Conservation (phyloP, 2,113 vertebrate species). For the Anarrhichthys ocellatus region DNA sequence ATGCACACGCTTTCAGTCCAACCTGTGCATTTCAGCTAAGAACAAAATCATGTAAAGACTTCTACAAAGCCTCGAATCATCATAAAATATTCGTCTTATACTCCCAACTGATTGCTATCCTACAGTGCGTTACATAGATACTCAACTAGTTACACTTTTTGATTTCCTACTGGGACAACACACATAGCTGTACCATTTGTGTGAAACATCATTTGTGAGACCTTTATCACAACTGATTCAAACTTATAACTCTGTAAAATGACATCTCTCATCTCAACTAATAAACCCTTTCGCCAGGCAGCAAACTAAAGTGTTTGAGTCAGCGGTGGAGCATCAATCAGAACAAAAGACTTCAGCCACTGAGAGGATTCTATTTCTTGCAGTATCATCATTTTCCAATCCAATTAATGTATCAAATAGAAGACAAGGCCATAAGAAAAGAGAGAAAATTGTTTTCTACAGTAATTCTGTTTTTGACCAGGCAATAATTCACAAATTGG, state of each 20-base stretch:
- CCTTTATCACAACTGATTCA: neutral
- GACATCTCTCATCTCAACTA: conserved; percentile 3
- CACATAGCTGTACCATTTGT: neutral
- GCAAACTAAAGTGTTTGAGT: conserved; percentile 29
- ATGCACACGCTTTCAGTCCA: conserved; percentile 63
- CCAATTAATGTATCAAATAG: conserved; percentile 1
- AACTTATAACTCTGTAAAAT: neutral
- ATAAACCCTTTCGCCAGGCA: neutral
- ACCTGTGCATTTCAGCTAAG: conserved; percentile 34
- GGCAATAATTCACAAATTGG: neutral
- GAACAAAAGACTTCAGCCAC: conserved; percentile 6
- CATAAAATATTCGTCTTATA: conserved; percentile 6
- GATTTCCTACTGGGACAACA: neutral
- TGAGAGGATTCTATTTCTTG: conserved; percentile 31
- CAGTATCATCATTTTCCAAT: conserved; percentile 31
- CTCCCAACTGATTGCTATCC: conserved; percentile 8
- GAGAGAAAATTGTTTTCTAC: neutral
- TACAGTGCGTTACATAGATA: neutral
- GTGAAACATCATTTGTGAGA: neutral
- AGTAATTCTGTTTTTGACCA: neutral
- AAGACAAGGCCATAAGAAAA: neutral
- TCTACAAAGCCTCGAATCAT: conserved; percentile 1
- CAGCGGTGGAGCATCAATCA: conserved; percentile 17
- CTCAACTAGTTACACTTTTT: neutral
- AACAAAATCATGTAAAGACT: conserved; percentile 37